These are phyloP conservation scores for Neoaliturus tenellus DNA, from an alignment of 2,888 invertebrate genomes.

Conservation along the genomic window DNA sequence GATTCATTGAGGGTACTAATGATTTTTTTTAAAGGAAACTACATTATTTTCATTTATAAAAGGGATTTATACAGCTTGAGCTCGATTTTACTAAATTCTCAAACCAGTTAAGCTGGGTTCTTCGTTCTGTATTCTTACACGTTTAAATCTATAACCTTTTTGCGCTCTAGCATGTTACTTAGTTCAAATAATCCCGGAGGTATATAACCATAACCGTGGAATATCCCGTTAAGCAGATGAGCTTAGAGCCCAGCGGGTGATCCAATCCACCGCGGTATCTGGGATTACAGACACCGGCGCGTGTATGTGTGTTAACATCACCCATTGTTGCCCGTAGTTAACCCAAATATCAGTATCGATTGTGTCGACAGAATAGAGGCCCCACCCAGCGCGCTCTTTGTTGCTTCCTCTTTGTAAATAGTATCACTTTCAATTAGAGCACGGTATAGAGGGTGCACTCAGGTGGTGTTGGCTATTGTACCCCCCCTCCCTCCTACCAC, in stretches of 20 bases:
- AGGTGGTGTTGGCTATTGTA: slow-evolving; percentile 41
- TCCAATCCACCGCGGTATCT: slow-evolving; percentile 29
- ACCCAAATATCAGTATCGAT: slow-evolving; percentile 49
- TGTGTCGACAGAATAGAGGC: slow-evolving; percentile 33
- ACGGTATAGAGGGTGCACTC: slow-evolving; percentile 41
- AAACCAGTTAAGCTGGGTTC: no score
- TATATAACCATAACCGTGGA: neutral
- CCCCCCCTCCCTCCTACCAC: neutral
- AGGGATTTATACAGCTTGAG: no score
- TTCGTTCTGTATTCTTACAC: no score
- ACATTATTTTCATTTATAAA: no score
- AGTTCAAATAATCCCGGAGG: no score
- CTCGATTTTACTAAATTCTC: no score
- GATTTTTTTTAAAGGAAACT: no score
- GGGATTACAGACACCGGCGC: slow-evolving; percentile 24
- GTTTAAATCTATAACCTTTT: no score
- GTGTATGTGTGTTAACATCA: slow-evolving; percentile 37
- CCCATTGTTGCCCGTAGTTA: slow-evolving; percentile 47
- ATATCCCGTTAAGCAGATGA: slow-evolving; percentile 21
- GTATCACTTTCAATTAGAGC: slow-evolving; percentile 50
- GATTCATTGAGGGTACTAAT: no score
- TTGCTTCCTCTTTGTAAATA: slow-evolving; percentile 48
- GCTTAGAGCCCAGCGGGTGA: neutral
- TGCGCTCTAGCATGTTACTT: no score
- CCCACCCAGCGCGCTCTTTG: slow-evolving; percentile 46